Percentiles rank a stretch among this genome's conserved stretches.
Evolutionary conservation across 2,797 vertebrate species (phyloP).

Genomic region (Mionectes olivaceus): DNA sequence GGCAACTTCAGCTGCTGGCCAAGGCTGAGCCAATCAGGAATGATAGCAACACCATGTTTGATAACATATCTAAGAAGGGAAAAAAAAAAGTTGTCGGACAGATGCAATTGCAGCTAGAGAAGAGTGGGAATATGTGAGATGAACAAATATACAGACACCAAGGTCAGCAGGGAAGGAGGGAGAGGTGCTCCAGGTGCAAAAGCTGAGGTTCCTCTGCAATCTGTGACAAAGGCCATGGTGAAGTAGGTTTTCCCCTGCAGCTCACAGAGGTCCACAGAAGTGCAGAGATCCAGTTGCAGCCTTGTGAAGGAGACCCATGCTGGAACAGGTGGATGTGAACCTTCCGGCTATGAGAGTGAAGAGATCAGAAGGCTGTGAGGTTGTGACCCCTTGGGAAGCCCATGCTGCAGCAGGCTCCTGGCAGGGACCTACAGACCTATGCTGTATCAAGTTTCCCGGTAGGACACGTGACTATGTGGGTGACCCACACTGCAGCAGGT

Average conservation of each 20-base stretch:
- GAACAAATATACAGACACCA: neutral
- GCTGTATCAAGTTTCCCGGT: neutral
- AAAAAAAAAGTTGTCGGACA: neutral
- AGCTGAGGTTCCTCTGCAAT: neutral
- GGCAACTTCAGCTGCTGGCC: neutral
- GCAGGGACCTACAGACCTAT: neutral
- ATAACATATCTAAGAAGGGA: neutral
- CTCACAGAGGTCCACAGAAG: neutral
- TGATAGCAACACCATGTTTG: neutral
- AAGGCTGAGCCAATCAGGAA: neutral
- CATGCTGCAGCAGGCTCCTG: neutral
- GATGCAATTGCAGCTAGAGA: neutral
- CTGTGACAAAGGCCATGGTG: neutral
- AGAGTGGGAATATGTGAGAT: neutral
- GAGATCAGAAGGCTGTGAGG: neutral
- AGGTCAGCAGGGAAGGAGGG: neutral
- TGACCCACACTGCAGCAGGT: neutral
- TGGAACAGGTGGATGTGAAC: neutral
- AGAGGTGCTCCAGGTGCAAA: neutral
- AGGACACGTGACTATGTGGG: neutral
- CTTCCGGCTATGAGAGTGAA: too few relatives aligned
- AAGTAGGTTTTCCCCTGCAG: neutral
- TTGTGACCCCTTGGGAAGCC: neutral
- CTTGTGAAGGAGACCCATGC: neutral
- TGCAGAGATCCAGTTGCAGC: neutral